Conservation (phyloP, 2,888 invertebrate genomes). For the Craniophora ligustri region DNA sequence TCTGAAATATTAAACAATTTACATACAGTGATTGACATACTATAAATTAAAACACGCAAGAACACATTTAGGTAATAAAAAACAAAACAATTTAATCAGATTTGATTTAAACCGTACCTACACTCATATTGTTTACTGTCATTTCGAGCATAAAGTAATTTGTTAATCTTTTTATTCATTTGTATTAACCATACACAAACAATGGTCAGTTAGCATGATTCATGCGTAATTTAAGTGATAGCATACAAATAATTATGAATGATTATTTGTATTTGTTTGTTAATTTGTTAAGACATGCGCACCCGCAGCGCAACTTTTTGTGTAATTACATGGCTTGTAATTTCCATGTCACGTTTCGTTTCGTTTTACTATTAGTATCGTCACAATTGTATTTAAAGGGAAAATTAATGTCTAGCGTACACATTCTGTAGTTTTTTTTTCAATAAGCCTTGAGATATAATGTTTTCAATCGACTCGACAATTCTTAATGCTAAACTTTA, state of each 20-base stretch:
- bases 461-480: too few species aligned
- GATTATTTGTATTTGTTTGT: conserved; percentile 16
- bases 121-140: too few species aligned
- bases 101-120: too few species aligned
- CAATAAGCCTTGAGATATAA: too few species aligned
- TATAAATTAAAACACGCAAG: too few species aligned
- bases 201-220: conserved; percentile 14
- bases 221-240: conserved; percentile 17
- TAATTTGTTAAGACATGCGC: conserved; percentile 18
- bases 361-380: conserved; percentile 5
- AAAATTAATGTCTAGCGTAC: too few species aligned
- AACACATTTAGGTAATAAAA: too few species aligned
- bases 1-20: too few species aligned
- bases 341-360: conserved; percentile 19
- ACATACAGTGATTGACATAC: too few species aligned
- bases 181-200: neutral
- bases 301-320: conserved; percentile 10
- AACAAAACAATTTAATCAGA: too few species aligned
- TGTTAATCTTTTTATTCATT: neutral
- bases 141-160: neutral
- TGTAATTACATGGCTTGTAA: conserved; percentile 25
- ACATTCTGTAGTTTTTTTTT: too few species aligned
- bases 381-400: neutral
- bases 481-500: too few species aligned
- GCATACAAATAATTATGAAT: conserved; percentile 15